A percentile compares a stretch with the other conserved stretches of the same genome.
Evolutionary conservation across 2,888 invertebrate genomes (phyloP).

Genomic region (Zaprionus bogoriensis): DNA sequence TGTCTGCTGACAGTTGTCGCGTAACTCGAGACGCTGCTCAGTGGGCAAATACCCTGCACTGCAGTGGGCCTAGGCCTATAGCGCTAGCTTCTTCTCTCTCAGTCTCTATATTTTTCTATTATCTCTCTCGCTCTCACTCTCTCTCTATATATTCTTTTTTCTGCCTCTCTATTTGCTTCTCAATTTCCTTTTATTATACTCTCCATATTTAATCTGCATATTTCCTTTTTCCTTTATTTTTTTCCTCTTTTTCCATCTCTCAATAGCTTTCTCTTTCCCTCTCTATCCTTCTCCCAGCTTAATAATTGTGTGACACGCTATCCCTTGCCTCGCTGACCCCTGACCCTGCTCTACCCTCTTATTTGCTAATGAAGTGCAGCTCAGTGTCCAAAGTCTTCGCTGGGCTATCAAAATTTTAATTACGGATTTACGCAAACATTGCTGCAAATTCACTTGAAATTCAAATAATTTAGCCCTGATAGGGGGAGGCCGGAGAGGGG

Average conservation of each 20-base stretch:
- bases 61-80: too few relatives aligned
- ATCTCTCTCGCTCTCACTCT: background rate
- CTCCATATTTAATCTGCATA: too few relatives aligned
- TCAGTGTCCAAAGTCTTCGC: too few relatives aligned
- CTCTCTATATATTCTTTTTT: too few relatives aligned
- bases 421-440: slow-evolving; percentile 62
- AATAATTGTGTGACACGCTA: too few relatives aligned
- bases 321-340: too few relatives aligned
- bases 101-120: background rate
- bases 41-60: slow-evolving; percentile 23
- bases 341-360: slow-evolving; percentile 2
- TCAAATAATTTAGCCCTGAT: slow-evolving; percentile 31
- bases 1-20: slow-evolving; percentile 25
- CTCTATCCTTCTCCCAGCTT: background rate
- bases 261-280: background rate
- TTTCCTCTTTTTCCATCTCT: too few relatives aligned
- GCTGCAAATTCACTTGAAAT: slow-evolving; percentile 24
- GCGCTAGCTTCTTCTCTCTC: too few relatives aligned
- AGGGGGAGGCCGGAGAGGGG: too few relatives aligned
- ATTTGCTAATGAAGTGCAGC: slow-evolving; percentile 50
- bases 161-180: too few relatives aligned
- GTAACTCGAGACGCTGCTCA: slow-evolving; percentile 56
- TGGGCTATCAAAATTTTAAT: slow-evolving; percentile 51
- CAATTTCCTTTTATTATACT: too few relatives aligned
- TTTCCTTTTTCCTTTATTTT: too few relatives aligned